A percentile compares a stretch with the other conserved stretches of the same genome.
phyloP scores from a whole-genome alignment of 2,888 invertebrate species.

The Synergus gifuensis region DNA sequence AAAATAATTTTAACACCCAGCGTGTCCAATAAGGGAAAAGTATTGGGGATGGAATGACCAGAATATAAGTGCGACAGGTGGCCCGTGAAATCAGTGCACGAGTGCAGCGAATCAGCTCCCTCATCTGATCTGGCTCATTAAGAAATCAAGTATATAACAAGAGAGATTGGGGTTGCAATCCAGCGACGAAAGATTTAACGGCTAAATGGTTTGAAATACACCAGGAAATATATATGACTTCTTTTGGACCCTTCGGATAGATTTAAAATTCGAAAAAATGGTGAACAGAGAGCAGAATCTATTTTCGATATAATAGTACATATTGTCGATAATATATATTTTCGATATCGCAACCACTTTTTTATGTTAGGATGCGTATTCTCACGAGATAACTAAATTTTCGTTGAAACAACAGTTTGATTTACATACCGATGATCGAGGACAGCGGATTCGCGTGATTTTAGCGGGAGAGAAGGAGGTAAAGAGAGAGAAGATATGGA shows the following conservation, averaged over 20 bases:
- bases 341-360: background rate
- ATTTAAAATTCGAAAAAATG: too few species aligned
- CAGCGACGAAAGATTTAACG: constrained; percentile 50
- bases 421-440: constrained; percentile 68
- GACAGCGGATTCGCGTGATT: constrained; percentile 54
- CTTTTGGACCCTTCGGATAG: too few species aligned
- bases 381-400: background rate
- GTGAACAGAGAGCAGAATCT: too few species aligned
- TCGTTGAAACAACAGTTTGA: constrained; percentile 29
- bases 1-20: constrained; percentile 72
- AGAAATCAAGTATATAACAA: constrained; percentile 67
- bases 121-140: constrained; percentile 54
- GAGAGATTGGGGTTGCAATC: constrained; percentile 60
- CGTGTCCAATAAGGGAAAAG: constrained; percentile 71
- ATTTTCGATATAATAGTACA: too few species aligned
- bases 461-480: constrained; percentile 44
- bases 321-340: too few species aligned
- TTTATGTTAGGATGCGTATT: background rate
- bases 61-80: constrained; percentile 73
- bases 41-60: constrained; percentile 65
- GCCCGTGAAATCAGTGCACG: constrained; percentile 76
- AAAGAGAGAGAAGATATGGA: constrained; percentile 4
- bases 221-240: too few species aligned
- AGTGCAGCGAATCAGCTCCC: constrained; percentile 66
- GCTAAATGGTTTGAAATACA: too few species aligned